Conservation (phyloP, 2,797 vertebrate species). For the Poeciliopsis paucimaculata region DNA sequence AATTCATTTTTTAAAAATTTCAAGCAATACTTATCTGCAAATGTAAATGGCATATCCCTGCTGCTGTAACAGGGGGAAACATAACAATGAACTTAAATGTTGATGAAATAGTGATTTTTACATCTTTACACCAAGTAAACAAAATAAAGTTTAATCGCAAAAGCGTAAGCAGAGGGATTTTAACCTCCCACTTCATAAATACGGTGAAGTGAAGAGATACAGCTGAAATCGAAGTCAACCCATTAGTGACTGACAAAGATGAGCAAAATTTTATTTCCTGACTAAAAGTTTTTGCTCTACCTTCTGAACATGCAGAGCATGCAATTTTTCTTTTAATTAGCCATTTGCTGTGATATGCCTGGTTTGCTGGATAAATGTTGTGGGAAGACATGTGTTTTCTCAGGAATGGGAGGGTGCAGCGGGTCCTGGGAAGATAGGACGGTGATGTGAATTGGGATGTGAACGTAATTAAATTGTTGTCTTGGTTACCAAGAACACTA, state of each 20-base stretch:
- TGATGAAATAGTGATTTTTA: not conserved
- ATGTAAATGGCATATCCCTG: not conserved
- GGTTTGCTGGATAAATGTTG: constrained; percentile 49
- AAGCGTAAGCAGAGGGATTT: not conserved
- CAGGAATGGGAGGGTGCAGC: constrained; percentile 37
- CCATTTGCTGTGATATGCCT: constrained; percentile 34
- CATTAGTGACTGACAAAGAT: not conserved
- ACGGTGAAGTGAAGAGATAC: too few relatives aligned
- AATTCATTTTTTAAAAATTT: not conserved
- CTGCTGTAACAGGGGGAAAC: not conserved
- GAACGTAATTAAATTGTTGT: constrained; percentile 78
- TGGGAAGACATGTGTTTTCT: constrained; percentile 68
- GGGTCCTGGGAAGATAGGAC: constrained; percentile 58
- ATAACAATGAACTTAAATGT: not conserved
- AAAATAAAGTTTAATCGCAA: not conserved
- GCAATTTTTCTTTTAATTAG: constrained; percentile 47
- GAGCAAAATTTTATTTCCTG: not conserved
- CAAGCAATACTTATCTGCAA: not conserved
- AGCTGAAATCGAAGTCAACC: not conserved
- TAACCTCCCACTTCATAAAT: not conserved
- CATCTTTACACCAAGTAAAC: not conserved
- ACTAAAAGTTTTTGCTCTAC: not conserved
- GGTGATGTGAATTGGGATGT: constrained; percentile 65
- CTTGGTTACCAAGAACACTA: constrained; percentile 75
- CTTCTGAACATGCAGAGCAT: not conserved